These are phyloP conservation scores for Bos javanicus DNA, from an alignment of 2,113 vertebrate species.

Conservation along the genomic window DNA sequence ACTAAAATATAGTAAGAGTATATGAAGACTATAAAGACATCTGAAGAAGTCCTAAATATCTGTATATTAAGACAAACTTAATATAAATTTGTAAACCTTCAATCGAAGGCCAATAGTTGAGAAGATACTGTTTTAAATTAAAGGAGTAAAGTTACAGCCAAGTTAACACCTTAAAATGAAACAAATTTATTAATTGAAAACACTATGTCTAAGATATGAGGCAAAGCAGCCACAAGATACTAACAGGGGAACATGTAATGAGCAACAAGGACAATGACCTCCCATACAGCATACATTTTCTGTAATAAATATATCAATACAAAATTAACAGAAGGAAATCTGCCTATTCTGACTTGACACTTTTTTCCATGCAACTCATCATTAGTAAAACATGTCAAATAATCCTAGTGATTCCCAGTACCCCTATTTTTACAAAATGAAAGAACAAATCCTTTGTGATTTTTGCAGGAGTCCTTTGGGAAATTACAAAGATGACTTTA, in stretches of 20 bases:
- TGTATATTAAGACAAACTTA: background rate
- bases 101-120: background rate
- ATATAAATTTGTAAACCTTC: background rate
- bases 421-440: background rate
- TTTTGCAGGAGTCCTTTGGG: background rate
- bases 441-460: background rate
- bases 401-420: background rate
- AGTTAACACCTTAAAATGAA: background rate
- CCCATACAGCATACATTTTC: background rate
- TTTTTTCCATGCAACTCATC: background rate
- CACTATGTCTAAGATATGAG: background rate
- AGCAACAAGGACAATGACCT: background rate
- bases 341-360: background rate
- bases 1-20: background rate
- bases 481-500: background rate
- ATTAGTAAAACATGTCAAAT: background rate
- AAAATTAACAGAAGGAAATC: background rate
- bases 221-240: background rate
- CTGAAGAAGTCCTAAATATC: background rate
- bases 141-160: background rate
- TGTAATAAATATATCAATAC: background rate
- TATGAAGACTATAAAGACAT: background rate
- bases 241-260: background rate
- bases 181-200: background rate
- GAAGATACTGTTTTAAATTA: background rate